These are phyloP conservation scores for Ataeniobius toweri DNA, from an alignment of 2,797 vertebrate species.

Conservation along the genomic window DNA sequence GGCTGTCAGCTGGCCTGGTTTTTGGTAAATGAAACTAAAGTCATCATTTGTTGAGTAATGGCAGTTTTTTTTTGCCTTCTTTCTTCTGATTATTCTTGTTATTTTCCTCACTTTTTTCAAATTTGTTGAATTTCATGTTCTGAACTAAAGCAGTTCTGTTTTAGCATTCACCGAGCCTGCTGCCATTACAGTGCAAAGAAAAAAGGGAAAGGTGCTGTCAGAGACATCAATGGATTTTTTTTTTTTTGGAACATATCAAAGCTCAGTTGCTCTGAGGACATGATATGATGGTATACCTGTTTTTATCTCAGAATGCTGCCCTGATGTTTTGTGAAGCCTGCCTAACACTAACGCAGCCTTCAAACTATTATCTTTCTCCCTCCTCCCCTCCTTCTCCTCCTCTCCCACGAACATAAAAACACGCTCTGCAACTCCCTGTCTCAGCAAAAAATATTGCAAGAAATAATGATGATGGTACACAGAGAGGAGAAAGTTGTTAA, in stretches of 20 bases:
- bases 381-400: conserved; percentile 49
- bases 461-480: conserved; percentile 70
- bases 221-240: conserved; percentile 73
- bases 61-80: background rate
- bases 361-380: conserved; percentile 69
- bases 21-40: background rate
- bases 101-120: conserved; percentile 6
- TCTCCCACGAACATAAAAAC: conserved; percentile 66
- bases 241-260: conserved; percentile 76
- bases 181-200: conserved; percentile 44
- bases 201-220: conserved; percentile 62
- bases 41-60: background rate
- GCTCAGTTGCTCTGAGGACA: conserved; percentile 74
- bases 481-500: conserved; percentile 43
- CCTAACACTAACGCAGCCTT: conserved; percentile 76
- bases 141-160: conserved; percentile 34
- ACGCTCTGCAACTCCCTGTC: conserved; percentile 64
- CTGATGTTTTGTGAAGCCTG: conserved; percentile 79
- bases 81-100: conserved; percentile 4
- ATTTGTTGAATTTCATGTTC: conserved; percentile 25
- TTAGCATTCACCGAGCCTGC: conserved; percentile 48
- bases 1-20: no score
- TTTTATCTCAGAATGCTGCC: conserved; percentile 77
- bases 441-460: conserved; percentile 75
- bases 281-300: conserved; percentile 79